Evolutionary conservation across 2,113 vertebrate genomes (phyloP), one percentile per base, ranked within the genome.

Genomic region (Pangasianodon gigas): DNA sequence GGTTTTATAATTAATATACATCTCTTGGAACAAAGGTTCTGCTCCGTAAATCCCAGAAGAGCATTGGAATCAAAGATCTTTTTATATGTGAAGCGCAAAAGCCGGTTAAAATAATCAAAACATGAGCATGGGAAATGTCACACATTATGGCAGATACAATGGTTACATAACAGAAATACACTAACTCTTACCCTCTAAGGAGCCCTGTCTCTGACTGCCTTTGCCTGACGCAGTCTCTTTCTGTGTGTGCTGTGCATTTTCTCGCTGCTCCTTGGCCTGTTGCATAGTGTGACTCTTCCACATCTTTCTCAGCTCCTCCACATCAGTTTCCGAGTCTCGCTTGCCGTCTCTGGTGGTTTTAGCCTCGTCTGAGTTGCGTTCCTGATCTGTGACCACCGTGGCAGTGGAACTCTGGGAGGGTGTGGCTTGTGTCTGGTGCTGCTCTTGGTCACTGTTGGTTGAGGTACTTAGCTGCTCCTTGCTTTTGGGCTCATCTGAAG

Each of bases 201-300:
- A 88, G 37, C 90, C 84, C 71, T 46, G 88, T 58, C 74, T 85
- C 65, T 87, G 91, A 58, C n/a, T 19, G 26, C 46, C 84, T 90
- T 96, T 96, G 83, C 90, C 90, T 87, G 94, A 95, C 26, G 90
- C 92, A 6, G 88, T 86, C 37, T 97, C 97, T 93, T 96, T 97
- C 90, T 96, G 96, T 18, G 93, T 94, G 75, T 97, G 95, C 51
- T 98, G 97, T 90, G 96, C 95, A 46, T 94, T 96, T 51, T 97
- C 96, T 93, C 97, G 96, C 82, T 98, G 97, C 74, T 97, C 96
- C 79, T 97, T 97, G 84, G 96, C 96, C 94, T 98, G 97, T 96
- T 99, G 97, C 97, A 99, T 98, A 96, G 97, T 97, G 94, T 97
- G 97, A 11, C 92, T 96, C 95, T 97, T 98, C 96, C 97, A 98